These are phyloP conservation scores for Drosophila nigrodunni DNA, from an alignment of 1,140 invertebrate genomes.

Conservation along the genomic window DNA sequence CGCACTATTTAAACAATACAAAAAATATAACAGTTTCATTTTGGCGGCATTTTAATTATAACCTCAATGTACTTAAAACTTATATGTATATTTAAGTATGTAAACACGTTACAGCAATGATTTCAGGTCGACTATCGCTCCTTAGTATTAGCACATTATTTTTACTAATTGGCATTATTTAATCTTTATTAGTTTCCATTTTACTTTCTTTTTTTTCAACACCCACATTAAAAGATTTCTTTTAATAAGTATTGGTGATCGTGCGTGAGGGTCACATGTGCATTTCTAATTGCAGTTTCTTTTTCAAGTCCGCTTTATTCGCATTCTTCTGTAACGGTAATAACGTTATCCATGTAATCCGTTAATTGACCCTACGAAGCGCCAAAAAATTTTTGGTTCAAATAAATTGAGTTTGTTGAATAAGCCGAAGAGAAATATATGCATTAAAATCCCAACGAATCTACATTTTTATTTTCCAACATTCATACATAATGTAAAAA, in stretches of 20 bases:
- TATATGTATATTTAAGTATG: constrained; percentile 16
- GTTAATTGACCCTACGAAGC: constrained; percentile 41
- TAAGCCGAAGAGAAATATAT: not conserved
- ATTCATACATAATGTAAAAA: not conserved
- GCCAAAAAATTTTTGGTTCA: constrained; percentile 33
- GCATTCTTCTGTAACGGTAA: constrained; percentile 27
- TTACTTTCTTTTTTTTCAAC: not conserved
- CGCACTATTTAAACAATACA: constrained; percentile 88
- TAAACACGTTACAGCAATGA: not conserved
- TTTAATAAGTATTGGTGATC: not conserved
- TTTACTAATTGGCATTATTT: not conserved
- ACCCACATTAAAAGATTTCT: too few relatives aligned
- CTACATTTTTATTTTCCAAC: not conserved
- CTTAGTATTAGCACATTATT: not conserved
- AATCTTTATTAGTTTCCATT: not conserved
- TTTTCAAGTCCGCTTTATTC: constrained; percentile 16
- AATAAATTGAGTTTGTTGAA: not conserved
- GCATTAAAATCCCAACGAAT: not conserved
- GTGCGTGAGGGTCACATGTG: constrained; percentile 17
- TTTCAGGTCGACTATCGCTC: not conserved
- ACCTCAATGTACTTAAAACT: constrained; percentile 58
- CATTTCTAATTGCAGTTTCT: constrained; percentile 9
- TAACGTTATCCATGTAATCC: constrained; percentile 20
- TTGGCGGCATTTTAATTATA: constrained; percentile 33
- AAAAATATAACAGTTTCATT: not conserved